A percentile compares a stretch with the other conserved stretches of the same genome.
phyloP scores from a whole-genome alignment of 2,113 vertebrate species.

The Paraplagusia blochii region DNA sequence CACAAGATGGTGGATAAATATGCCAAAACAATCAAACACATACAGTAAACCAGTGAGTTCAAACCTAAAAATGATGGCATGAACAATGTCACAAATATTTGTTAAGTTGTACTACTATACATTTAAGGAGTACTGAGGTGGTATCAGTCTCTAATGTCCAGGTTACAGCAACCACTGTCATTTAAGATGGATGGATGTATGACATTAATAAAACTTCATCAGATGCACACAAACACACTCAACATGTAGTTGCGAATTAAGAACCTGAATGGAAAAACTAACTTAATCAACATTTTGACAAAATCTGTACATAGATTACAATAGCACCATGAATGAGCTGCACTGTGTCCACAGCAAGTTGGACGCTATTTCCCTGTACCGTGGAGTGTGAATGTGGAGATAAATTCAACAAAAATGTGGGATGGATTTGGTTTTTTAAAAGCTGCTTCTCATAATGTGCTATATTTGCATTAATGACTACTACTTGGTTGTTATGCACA shows the following conservation, averaged over 20 bases:
- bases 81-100: background rate
- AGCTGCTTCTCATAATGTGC: background rate
- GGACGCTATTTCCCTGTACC: conserved; percentile 10
- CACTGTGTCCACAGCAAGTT: conserved; percentile 20
- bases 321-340: conserved; percentile 33
- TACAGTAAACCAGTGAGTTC: background rate
- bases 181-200: conserved; percentile 32
- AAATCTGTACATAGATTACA: conserved; percentile 17
- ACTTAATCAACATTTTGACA: conserved; percentile 12
- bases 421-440: background rate
- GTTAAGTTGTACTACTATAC: background rate
- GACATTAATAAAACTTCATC: background rate
- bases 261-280: background rate
- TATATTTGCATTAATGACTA: background rate
- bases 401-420: conserved; percentile 2
- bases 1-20: too few relatives aligned
- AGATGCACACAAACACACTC: background rate
- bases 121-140: background rate
- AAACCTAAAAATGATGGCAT: background rate
- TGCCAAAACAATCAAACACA: conserved; percentile 1
- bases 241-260: conserved; percentile 1
- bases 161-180: conserved; percentile 19
- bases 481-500: too few relatives aligned
- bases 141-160: background rate
- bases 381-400: background rate